Evolutionary conservation across 53 echinoderm and acorn worm species (phyloP).

Genomic region (Echinometra lucunter): DNA sequence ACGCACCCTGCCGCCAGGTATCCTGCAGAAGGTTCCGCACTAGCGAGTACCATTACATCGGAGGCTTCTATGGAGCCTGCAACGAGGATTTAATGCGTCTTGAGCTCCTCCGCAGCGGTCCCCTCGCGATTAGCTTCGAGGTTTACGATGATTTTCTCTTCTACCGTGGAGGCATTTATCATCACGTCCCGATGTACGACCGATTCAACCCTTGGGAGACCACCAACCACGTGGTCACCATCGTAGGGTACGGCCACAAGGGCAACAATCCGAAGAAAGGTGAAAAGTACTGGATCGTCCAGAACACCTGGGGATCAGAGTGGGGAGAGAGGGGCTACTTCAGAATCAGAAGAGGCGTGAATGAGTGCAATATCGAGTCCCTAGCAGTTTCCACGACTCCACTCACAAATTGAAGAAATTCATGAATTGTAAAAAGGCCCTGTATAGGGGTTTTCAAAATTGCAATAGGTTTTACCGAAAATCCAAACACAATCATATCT

Average conservation of each 20-base stretch:
- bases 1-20: slow-evolving; percentile 67
- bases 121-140: slow-evolving; percentile 83
- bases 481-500: neutral
- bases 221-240: slow-evolving; percentile 82
- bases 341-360: slow-evolving; percentile 74
- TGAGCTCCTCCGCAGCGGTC: slow-evolving; percentile 81
- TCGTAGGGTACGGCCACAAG: slow-evolving; percentile 76
- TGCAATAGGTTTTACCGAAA: neutral
- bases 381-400: slow-evolving; percentile 82
- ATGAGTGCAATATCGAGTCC: slow-evolving; percentile 82
- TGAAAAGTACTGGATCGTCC: slow-evolving; percentile 86
- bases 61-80: slow-evolving; percentile 84
- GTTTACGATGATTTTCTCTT: slow-evolving; percentile 84
- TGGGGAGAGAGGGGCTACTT: slow-evolving; percentile 84
- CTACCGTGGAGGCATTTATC: slow-evolving; percentile 75
- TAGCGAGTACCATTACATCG: slow-evolving; percentile 82
- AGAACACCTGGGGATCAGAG: slow-evolving; percentile 80
- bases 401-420: slow-evolving; percentile 6
- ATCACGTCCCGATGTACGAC: slow-evolving; percentile 78
- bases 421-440: neutral
- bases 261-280: slow-evolving; percentile 78
- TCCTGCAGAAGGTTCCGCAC: slow-evolving; percentile 78
- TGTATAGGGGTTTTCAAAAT: neutral
- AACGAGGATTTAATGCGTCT: slow-evolving; percentile 83
- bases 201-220: slow-evolving; percentile 84